phyloP scores from a whole-genome alignment of 1,140 invertebrate species.

The Drosophila bipectinata region DNA sequence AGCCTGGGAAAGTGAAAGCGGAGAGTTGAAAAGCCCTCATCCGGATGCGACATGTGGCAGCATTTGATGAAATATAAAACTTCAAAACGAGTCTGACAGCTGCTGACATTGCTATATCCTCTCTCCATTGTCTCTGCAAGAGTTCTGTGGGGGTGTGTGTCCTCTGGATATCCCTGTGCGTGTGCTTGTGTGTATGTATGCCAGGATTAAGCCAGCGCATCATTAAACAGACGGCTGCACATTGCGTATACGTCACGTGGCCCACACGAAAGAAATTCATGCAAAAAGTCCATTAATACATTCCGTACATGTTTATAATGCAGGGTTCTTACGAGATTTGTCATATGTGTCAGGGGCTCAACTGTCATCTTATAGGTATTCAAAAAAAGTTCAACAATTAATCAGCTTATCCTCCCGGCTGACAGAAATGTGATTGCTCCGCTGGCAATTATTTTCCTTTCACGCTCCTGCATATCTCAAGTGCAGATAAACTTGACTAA shows the following conservation, averaged over 20 bases:
- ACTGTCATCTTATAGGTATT: conserved; percentile 42
- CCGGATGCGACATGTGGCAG: conserved; percentile 60
- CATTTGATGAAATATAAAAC: conserved; percentile 75
- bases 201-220: conserved; percentile 47
- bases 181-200: neutral
- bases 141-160: neutral
- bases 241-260: conserved; percentile 72
- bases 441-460: conserved; percentile 14
- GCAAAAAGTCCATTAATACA: conserved; percentile 26
- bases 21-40: conserved; percentile 23
- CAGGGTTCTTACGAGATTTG: conserved; percentile 40
- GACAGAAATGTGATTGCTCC: conserved; percentile 26
- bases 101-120: conserved; percentile 51
- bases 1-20: neutral
- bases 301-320: too few relatives aligned
- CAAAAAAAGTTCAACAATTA: conserved; percentile 41
- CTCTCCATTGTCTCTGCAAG: conserved; percentile 4
- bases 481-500: conserved; percentile 26
- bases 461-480: conserved; percentile 3
- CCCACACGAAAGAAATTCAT: neutral
- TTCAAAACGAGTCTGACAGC: conserved; percentile 63
- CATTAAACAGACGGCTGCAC: conserved; percentile 55
- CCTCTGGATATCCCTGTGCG: neutral
- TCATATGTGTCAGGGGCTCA: conserved; percentile 28
- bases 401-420: conserved; percentile 40